These are phyloP conservation scores for Stramonita haemastoma DNA, from an alignment of 2,888 invertebrate species.

Conservation along the genomic window DNA sequence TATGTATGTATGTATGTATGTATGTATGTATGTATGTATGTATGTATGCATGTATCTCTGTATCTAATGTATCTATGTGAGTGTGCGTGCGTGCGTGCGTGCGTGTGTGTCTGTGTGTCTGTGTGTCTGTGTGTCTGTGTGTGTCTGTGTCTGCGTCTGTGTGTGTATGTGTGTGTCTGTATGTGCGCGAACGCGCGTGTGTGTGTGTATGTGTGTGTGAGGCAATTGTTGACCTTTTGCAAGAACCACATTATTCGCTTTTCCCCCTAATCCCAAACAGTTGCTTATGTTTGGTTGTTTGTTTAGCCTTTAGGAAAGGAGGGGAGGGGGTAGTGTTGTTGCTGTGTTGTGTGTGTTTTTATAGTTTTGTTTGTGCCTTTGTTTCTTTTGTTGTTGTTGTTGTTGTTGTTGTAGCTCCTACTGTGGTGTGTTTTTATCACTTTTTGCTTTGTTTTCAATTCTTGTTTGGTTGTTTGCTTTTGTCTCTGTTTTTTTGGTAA, in stretches of 20 bases:
- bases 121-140: neutral
- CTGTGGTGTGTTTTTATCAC: no score
- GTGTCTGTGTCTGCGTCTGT: neutral
- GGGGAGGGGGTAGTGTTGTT: no score
- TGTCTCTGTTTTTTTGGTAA: no score
- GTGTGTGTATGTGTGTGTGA: neutral
- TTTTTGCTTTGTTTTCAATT: no score
- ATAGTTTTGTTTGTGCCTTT: no score
- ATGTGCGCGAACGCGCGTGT: neutral
- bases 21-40: neutral
- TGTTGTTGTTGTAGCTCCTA: no score
- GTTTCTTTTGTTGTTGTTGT: no score
- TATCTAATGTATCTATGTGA: neutral
- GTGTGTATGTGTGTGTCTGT: neutral
- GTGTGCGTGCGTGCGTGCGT: neutral
- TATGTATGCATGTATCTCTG: neutral
- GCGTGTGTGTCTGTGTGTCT: neutral
- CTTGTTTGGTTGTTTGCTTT: no score
- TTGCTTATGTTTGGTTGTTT: no score
- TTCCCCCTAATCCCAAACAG: no score
- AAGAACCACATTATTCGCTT: neutral
- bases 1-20: neutral
- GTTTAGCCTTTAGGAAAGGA: no score
- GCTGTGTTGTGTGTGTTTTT: no score
- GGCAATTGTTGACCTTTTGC: neutral